Evolutionary conservation across 1,140 invertebrate species (phyloP), one percentile per base, ranked within the genome.

Genomic region (Elysia chlorotica): DNA sequence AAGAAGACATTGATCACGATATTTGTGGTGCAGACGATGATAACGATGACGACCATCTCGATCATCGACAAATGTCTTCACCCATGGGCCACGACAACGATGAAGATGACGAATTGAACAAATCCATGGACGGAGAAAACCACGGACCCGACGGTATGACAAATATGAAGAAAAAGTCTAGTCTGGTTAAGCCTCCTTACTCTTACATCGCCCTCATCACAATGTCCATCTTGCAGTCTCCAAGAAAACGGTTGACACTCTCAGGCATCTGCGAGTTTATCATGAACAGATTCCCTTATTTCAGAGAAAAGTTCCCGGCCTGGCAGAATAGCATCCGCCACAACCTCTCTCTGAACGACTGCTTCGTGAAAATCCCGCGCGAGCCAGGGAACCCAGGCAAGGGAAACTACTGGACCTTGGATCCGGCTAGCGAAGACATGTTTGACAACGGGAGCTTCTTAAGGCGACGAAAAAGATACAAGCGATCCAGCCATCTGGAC

Each of bases 221-320:
- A 0, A 99, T 98, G 97, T 94, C 97, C 21, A 98, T 99, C 63
- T 90, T 98, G 0, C 96, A 99, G 80, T 96, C 96, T n/a, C 96
- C 96, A 17, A 94, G 97, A 81, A 98, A 98, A 89, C 96, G 97
- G 82, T 88, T 99, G 17, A 99, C 97, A 0, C 89, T 99, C 0
- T 97, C 96, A 81, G 97, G 96, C 23, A 99, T 99, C 73, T 99
- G 97, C 89, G 97, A 99, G 85, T 99, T 99, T 86, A 99, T 99
- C 75, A 98, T 98, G 93, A 94, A 93, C n/a, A 90, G 95, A 76
- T 99, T 99, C 87, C 95, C 95, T 1, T 88, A 88, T 75, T 88
- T 87, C 71, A 68, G 84, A 37, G 87, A 88, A 72, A 84, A 87
- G 59, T 88, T 88, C 71, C 88, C 87, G 17, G 86, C 88, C 25